Conservation (phyloP, 1,140 invertebrate species). For the Proales similis region DNA sequence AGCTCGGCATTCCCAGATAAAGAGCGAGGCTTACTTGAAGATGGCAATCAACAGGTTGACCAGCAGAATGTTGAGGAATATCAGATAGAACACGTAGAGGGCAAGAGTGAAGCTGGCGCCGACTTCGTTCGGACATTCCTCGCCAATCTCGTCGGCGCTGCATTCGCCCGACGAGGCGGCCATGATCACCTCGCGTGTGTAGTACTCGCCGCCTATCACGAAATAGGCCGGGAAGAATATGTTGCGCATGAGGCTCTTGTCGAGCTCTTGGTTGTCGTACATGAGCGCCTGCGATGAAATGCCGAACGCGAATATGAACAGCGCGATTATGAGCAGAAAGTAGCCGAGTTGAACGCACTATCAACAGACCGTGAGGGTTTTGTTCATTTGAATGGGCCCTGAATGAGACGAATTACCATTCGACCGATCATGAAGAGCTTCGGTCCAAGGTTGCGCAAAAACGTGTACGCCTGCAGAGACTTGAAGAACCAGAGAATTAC, state of each 20-base stretch:
- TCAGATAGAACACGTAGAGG: conserved; percentile 8
- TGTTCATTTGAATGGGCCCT: background rate
- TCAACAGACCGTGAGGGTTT: conserved; percentile 1
- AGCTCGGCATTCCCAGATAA: background rate
- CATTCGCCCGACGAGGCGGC: conserved; percentile 4
- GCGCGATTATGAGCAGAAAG: conserved; percentile 14
- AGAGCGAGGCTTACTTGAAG: conserved; percentile 16
- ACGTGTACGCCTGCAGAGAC: conserved; percentile 11
- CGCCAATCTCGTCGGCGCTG: background rate
- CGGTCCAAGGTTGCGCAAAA: conserved; percentile 8
- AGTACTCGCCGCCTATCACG: conserved; percentile 35
- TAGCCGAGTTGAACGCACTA: conserved; percentile 12
- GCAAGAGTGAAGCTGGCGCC: conserved; percentile 8
- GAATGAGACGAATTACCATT: conserved; percentile 1
- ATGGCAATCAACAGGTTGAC: conserved; percentile 34
- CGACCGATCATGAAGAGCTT: conserved; percentile 21
- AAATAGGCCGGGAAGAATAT: conserved; percentile 22
- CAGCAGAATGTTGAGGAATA: conserved; percentile 27
- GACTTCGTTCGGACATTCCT: conserved; percentile 6
- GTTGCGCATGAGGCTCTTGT: background rate
- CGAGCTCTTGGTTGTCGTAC: conserved; percentile 9
- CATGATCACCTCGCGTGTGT: conserved; percentile 5
- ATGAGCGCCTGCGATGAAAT: conserved; percentile 10
- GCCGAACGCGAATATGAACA: conserved; percentile 32
- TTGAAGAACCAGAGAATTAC: conserved; percentile 23